Conservation (phyloP, 2,113 vertebrate genomes). For the Alces alces region DNA sequence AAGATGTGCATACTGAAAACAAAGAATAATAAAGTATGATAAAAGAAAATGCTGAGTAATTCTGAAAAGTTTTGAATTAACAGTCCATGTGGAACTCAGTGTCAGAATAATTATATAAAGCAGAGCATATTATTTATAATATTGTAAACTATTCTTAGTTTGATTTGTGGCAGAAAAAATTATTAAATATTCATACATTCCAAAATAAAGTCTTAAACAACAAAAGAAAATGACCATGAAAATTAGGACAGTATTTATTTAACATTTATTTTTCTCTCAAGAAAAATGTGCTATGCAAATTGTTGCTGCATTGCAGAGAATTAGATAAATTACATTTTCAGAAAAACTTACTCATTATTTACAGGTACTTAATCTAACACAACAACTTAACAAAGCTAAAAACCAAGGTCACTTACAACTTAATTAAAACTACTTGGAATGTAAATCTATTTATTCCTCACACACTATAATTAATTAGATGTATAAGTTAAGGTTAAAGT, state of each 20-base stretch:
- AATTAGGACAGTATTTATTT: slow-evolving; percentile 49
- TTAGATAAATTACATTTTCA: slow-evolving; percentile 65
- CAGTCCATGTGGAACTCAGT: background rate
- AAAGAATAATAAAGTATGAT: background rate
- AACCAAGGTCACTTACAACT: slow-evolving; percentile 75
- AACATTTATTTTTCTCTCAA: slow-evolving; percentile 48
- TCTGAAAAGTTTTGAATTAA: background rate
- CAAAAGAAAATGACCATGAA: slow-evolving; percentile 47
- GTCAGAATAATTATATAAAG: slow-evolving; percentile 22
- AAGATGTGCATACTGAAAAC: background rate
- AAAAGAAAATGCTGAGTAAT: slow-evolving; percentile 26
- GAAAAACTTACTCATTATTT: slow-evolving; percentile 71
- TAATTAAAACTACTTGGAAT: slow-evolving; percentile 77
- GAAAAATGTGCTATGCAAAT: slow-evolving; percentile 60
- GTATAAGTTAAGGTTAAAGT: slow-evolving; percentile 68
- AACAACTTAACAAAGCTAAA: slow-evolving; percentile 72
- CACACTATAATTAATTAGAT: slow-evolving; percentile 67
- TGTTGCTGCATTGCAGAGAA: slow-evolving; percentile 51
- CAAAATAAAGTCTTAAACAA: slow-evolving; percentile 61
- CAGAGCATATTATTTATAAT: background rate
- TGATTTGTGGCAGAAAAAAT: background rate
- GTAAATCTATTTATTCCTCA: slow-evolving; percentile 70
- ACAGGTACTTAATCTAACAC: slow-evolving; percentile 71
- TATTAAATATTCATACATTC: slow-evolving; percentile 37
- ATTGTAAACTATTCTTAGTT: slow-evolving; percentile 50